A percentile compares a stretch with the other conserved stretches of the same genome.
Conservation (phyloP, 2,113 vertebrate genomes). For the Conger conger region DNA sequence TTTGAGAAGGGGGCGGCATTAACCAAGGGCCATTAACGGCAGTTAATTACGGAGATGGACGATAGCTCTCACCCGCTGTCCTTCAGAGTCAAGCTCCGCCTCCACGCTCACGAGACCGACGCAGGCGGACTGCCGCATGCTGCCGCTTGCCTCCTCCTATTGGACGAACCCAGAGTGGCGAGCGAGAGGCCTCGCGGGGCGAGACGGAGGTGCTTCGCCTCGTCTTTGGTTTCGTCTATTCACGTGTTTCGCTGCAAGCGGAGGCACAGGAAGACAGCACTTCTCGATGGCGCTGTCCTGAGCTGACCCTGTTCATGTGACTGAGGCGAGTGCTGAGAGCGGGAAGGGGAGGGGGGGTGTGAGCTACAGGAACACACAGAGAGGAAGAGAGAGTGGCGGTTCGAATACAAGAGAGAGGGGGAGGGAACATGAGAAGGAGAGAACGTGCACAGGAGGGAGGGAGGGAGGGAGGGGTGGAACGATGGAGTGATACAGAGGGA, state of each 20-base stretch:
- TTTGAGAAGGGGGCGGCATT: neutral
- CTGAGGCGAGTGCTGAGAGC: neutral
- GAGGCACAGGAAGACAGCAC: neutral
- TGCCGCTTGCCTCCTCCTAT: neutral
- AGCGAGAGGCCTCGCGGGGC: neutral
- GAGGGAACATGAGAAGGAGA: neutral
- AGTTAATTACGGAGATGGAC: neutral
- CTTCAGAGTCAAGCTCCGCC: neutral
- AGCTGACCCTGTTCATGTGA: conserved; percentile 17
- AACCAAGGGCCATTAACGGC: neutral
- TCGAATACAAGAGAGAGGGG: neutral
- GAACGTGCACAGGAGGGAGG: neutral
- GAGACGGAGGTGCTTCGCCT: neutral
- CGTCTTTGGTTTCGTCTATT: conserved; percentile 9
- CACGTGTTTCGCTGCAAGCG: conserved; percentile 40
- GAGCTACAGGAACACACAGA: neutral
- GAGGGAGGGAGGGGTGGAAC: neutral
- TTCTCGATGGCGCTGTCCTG: conserved; percentile 26
- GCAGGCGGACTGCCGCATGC: neutral
- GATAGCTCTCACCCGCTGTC: neutral
- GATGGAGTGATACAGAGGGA: neutral
- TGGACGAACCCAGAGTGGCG: neutral
- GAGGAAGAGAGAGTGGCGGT: neutral
- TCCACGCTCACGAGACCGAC: neutral
- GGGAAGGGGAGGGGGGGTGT: neutral